Evolutionary conservation across 1,140 invertebrate species (phyloP), one percentile per base, ranked within the genome.

Genomic region (Drosophila albomicans): DNA sequence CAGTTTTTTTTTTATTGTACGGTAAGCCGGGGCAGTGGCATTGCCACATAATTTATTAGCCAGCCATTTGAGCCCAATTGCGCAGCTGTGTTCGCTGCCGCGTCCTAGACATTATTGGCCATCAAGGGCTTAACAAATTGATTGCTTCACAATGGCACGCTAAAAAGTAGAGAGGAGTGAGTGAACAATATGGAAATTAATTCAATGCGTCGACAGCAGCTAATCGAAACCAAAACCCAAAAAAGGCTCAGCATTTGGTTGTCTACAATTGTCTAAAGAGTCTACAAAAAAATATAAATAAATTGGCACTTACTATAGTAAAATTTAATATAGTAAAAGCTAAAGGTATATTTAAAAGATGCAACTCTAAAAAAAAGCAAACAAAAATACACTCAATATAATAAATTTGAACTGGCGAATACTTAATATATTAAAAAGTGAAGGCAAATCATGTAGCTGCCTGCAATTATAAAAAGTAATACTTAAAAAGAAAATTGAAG

Each of bases 21-120:
- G 68, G 67, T 82, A 87, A 82, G 84, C 81, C 82, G 43, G 57
- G 32, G 43, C 75, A 59, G 64, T 62, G 74, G 75, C 76, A 56
- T 51, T 76, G 77, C 59, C 58, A 67, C 71, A 80, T 88, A 82
- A 87, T 88, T 87, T 87, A 87, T 87, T 76, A 76, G 62, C 65
- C 38, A 51, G 65, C 48, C 48, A 16, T 38, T 67, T 57, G 41
- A 38, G 51, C 38, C 25, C 78, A 85, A 58, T 54, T 71, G 75
- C 57, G 63, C 82, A 88, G 82, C 82, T 88, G 84, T 52, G 79
- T 58, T 16, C 32, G 13, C 56, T 45, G 13, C 35, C 15, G 13
- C 28, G 43, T 49, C 43, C 13, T 41, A 63, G 25, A 62, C 72
- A 75, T 75, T 75, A 64, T 78, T 69, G 66, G 52, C 57, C 71